phyloP scores from a whole-genome alignment of 92 coral and sea anemone genomes.

The Plumapathes pennacea region DNA sequence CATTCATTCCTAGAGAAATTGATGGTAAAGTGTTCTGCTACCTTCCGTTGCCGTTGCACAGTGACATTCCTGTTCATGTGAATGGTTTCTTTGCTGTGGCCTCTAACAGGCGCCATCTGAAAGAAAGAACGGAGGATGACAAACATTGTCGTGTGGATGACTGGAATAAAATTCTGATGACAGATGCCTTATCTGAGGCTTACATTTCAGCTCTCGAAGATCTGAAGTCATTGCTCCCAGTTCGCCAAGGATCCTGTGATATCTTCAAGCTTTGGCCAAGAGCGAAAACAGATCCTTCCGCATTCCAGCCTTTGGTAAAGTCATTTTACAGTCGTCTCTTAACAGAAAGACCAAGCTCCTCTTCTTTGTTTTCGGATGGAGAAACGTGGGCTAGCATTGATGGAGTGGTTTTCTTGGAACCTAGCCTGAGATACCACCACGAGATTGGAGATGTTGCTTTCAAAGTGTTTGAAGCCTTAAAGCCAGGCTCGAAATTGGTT shows the following conservation, averaged over 20 bases:
- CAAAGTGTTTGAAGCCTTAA: slow-evolving; percentile 13
- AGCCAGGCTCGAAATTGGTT: slow-evolving; percentile 3
- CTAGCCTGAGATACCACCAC: slow-evolving; percentile 34
- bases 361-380: slow-evolving; percentile 63
- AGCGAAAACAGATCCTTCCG: not conserved
- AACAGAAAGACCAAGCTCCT: too few relatives aligned
- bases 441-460: slow-evolving; percentile 43
- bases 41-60: slow-evolving; percentile 81
- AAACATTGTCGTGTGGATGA: slow-evolving; percentile 47
- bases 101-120: slow-evolving; percentile 68
- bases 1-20: slow-evolving; percentile 21
- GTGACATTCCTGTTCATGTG: slow-evolving; percentile 81
- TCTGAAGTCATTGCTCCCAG: slow-evolving; percentile 9
- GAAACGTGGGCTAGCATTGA: slow-evolving; percentile 44
- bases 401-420: slow-evolving; percentile 47
- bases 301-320: slow-evolving; percentile 17
- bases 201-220: slow-evolving; percentile 58
- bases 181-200: slow-evolving; percentile 55
- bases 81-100: slow-evolving; percentile 78
- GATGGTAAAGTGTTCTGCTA: slow-evolving; percentile 73
- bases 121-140: slow-evolving; percentile 67
- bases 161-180: slow-evolving; percentile 62
- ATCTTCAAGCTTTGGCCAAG: slow-evolving; percentile 66
- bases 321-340: slow-evolving; percentile 54
- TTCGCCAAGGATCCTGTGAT: slow-evolving; percentile 10